Base-by-base conservation (phyloP, 2,113 vertebrate species). In the Pterocles burchelli region DNA sequence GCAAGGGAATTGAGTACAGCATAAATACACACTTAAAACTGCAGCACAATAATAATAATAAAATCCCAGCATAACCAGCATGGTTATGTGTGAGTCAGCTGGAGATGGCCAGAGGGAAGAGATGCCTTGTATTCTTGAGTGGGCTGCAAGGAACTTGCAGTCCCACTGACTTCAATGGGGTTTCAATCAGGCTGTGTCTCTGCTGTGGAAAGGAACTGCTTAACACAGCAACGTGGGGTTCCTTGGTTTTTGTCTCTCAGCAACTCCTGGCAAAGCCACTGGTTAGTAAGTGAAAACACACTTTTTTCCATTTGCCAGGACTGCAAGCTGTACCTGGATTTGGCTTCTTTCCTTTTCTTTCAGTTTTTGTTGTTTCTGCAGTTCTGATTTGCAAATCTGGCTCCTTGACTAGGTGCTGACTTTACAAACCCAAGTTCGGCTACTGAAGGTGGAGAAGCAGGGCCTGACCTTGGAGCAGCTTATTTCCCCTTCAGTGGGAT, bases 261-360 rank as follows among this genome's bases (percentile, higher is more conserved):
- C 71, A 81, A 51, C 80, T 93, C 28, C 90, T 90, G 92, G 92
- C 93, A 92, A 72, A 90, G 81, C 58, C 76, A 46, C 61, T 43
- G 66, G 33, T 94, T 72, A 49, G 45, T 94, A 93, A 96, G n/a
- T 94, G 70, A 82, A 95, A 97, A 94, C 93, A 96, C 14, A 76
- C 84, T 85, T 94, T 38, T 89, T 95, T 88, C 90, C 90, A 93
- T 49, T 57, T 1, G 0, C 65, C 57, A 58, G 45, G 36, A 55
- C 48, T 46, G 41, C 10, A 57, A 68, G 22, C 49, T 1, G 1
- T 90, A 95, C 93, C 93, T 95, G 88, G 43, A 61, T 49, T 72
- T 74, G 62, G 36, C 26, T 75, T 48, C 21, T 78, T 62, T 79
- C 13, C 13, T 52, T 59, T 61, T 34, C 51, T 84, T 83, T 46